These are phyloP conservation scores for Potorous gilbertii DNA, from an alignment of 2,797 vertebrate species.

Conservation along the genomic window DNA sequence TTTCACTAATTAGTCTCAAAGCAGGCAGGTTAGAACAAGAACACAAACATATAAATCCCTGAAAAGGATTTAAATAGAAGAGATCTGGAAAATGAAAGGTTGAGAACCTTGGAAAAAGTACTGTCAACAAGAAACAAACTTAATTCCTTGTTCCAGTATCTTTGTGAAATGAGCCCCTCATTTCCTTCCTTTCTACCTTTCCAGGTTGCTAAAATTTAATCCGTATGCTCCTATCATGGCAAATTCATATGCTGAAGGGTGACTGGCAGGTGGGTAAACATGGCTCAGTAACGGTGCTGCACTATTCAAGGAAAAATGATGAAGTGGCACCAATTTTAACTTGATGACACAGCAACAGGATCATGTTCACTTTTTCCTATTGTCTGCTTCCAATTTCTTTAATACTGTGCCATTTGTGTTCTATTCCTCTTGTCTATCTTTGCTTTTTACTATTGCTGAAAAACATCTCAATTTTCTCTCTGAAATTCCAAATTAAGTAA, in stretches of 20 bases:
- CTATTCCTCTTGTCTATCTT: constrained; percentile 30
- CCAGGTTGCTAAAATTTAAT: not conserved
- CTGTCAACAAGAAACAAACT: not conserved
- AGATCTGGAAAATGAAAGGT: not conserved
- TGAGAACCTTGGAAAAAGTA: not conserved
- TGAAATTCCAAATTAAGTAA: constrained; percentile 55
- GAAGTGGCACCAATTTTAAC: not conserved
- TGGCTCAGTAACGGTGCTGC: not conserved
- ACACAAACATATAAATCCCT: not conserved
- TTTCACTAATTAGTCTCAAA: not conserved
- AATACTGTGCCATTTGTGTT: constrained; percentile 1
- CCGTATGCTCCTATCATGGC: not conserved
- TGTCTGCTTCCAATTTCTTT: not conserved
- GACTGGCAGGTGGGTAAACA: not conserved
- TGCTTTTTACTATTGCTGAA: constrained; percentile 38
- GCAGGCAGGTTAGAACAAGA: not conserved
- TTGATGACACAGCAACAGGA: not conserved
- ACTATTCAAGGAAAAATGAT: rapidly evolving
- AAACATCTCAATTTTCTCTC: constrained; percentile 43
- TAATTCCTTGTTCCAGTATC: not conserved
- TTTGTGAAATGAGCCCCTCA: not conserved
- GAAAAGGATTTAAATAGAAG: not conserved
- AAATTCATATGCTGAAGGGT: not conserved
- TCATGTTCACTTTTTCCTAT: not conserved
- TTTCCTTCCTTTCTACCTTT: not conserved